Percentiles rank a stretch among this genome's conserved stretches.
Conservation (phyloP, 2,797 vertebrate genomes). For the Masticophis lateralis region DNA sequence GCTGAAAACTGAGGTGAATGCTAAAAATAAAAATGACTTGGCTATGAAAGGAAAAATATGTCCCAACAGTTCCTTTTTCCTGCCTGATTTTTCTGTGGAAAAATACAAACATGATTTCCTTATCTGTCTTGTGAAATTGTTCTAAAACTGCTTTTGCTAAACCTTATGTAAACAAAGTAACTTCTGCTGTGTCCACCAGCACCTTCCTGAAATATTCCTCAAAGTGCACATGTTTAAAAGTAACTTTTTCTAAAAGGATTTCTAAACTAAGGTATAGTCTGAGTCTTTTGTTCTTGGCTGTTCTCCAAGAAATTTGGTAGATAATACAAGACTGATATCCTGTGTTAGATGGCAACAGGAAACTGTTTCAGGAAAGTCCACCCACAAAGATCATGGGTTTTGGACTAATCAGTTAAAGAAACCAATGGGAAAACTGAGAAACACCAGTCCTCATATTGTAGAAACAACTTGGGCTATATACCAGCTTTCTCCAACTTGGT, state of each 20-base stretch:
- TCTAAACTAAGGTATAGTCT: constrained; percentile 7
- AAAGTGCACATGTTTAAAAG: neutral
- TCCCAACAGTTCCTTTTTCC: constrained; percentile 60
- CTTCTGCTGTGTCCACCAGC: constrained; percentile 11
- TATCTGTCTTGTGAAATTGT: neutral
- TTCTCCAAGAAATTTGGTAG: constrained; percentile 56
- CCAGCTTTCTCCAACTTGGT: neutral
- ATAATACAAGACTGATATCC: constrained; percentile 55
- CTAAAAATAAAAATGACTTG: constrained; percentile 65
- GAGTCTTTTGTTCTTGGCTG: constrained; percentile 38
- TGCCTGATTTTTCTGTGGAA: constrained; percentile 55
- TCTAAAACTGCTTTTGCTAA: neutral
- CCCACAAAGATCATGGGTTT: constrained; percentile 48
- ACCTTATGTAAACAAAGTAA: neutral
- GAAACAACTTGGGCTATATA: neutral
- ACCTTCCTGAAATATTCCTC: neutral
- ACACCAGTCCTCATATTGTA: neutral
- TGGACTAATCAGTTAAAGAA: constrained; percentile 47
- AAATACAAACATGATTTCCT: constrained; percentile 38
- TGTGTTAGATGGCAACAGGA: constrained; percentile 62
- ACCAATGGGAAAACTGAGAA: neutral
- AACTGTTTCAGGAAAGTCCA: constrained; percentile 68
- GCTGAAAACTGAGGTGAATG: neutral
- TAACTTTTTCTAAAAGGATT: constrained; percentile 24
- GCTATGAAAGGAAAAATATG: constrained; percentile 43